These are phyloP conservation scores for Neosilurus hyrtlii DNA, from an alignment of 2,797 vertebrate genomes.

Conservation along the genomic window DNA sequence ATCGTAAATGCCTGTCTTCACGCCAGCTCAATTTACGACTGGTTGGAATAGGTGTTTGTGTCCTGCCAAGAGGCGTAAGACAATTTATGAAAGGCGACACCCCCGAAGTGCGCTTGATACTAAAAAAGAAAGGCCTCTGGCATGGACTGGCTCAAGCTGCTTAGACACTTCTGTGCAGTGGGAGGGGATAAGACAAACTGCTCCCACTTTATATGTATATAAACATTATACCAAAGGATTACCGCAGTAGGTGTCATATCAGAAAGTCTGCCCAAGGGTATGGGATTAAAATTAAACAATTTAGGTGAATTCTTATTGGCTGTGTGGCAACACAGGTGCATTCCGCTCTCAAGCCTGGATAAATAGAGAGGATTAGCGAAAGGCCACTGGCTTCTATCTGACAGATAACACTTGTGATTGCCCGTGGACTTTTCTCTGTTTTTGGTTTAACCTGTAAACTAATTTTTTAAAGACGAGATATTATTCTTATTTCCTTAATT, in stretches of 20 bases:
- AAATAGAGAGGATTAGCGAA: no score
- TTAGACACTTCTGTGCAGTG: constrained; percentile 25
- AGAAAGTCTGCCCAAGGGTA: neutral
- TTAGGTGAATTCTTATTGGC: neutral
- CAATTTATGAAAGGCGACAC: constrained; percentile 18
- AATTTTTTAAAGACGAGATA: neutral
- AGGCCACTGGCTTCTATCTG: neutral
- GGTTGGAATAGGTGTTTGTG: constrained; percentile 14
- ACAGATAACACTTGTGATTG: neutral
- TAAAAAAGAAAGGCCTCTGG: constrained; percentile 12
- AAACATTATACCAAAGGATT: neutral
- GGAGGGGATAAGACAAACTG: neutral
- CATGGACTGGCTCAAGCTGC: constrained; percentile 22
- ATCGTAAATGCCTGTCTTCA: constrained; percentile 28
- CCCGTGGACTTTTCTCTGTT: neutral
- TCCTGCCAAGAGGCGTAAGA: constrained; percentile 13
- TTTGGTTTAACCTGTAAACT: neutral
- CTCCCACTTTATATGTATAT: neutral
- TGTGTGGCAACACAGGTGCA: no score
- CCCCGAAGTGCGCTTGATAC: neutral
- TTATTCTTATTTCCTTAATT: no score
- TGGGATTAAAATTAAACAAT: neutral
- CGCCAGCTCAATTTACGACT: constrained; percentile 22
- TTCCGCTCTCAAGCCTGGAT: no score
- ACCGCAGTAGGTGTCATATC: neutral